These are phyloP conservation scores for Acomys russatus DNA, from an alignment of 2,797 vertebrate genomes.

Conservation along the genomic window DNA sequence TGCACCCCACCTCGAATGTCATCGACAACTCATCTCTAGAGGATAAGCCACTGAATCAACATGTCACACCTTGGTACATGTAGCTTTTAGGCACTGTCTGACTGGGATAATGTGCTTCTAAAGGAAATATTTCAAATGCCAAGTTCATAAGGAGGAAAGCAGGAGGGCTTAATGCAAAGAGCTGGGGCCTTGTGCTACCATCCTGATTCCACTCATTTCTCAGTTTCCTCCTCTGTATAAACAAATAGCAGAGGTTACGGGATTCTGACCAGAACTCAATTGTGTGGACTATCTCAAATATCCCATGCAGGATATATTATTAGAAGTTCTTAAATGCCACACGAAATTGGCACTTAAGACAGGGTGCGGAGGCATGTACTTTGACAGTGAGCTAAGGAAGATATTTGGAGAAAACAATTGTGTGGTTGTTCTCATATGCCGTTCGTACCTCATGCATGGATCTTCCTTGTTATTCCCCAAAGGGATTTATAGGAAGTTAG, in stretches of 20 bases:
- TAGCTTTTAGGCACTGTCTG: not conserved
- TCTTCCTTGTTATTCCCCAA: constrained; percentile 2
- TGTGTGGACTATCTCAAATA: not conserved
- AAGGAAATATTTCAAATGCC: constrained; percentile 20
- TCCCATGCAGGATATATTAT: not conserved
- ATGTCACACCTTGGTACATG: not conserved
- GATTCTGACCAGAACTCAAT: not conserved
- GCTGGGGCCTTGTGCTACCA: not conserved
- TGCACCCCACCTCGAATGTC: not conserved
- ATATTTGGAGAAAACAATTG: not conserved
- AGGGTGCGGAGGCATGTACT: not conserved
- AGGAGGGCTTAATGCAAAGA: not conserved
- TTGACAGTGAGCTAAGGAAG: not conserved
- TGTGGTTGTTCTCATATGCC: constrained; percentile 27
- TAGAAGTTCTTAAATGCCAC: not conserved
- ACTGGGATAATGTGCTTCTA: not conserved
- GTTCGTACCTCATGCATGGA: not conserved
- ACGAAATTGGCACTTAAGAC: not conserved
- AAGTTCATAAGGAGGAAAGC: not conserved
- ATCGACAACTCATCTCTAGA: not conserved
- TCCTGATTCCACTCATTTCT: not conserved
- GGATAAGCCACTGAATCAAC: not conserved
- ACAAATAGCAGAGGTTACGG: not conserved
- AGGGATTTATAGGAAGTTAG: constrained; percentile 42
- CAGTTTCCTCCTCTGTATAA: not conserved